These are phyloP conservation scores for Anagrus nilaparvatae DNA, from an alignment of 1,140 invertebrate genomes.

Conservation along the genomic window DNA sequence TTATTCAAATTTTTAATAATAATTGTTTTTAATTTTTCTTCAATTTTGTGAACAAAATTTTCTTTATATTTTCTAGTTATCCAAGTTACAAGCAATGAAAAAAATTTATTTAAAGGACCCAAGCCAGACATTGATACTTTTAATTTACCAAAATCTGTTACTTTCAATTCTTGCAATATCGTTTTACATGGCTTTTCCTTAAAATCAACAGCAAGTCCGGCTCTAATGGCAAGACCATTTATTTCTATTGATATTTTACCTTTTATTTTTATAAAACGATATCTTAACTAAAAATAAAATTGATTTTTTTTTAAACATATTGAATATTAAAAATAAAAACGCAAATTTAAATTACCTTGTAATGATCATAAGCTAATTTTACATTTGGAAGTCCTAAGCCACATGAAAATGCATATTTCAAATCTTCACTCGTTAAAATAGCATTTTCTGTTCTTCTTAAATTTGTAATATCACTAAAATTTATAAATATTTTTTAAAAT, in stretches of 20 bases:
- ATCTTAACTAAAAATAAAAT: conserved; percentile 16
- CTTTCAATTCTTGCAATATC: conserved; percentile 11
- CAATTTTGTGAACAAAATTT: conserved; percentile 6
- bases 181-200: conserved; percentile 10
- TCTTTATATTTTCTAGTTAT: conserved; percentile 12
- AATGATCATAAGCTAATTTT: too few species aligned
- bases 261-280: conserved; percentile 11
- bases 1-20: conserved; percentile 6
- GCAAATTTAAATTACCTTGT: too few species aligned
- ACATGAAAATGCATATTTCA: too few species aligned
- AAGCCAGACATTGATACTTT: conserved; percentile 12
- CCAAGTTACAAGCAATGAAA: conserved; percentile 11
- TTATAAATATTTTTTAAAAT: too few species aligned
- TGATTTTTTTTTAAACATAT: too few species aligned
- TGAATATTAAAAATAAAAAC: too few species aligned
- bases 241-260: conserved; percentile 13
- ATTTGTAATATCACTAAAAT: too few species aligned
- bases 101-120: conserved; percentile 11
- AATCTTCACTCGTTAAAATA: too few species aligned
- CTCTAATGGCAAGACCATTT: conserved; percentile 12
- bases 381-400: too few species aligned
- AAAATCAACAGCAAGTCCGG: conserved; percentile 12
- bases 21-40: conserved; percentile 12
- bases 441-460: too few species aligned
- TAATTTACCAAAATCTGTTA: conserved; percentile 11